A percentile compares a stretch with the other conserved stretches of the same genome.
Conservation (phyloP, 92 coral and sea anemone genomes). For the Palythoa grandis region DNA sequence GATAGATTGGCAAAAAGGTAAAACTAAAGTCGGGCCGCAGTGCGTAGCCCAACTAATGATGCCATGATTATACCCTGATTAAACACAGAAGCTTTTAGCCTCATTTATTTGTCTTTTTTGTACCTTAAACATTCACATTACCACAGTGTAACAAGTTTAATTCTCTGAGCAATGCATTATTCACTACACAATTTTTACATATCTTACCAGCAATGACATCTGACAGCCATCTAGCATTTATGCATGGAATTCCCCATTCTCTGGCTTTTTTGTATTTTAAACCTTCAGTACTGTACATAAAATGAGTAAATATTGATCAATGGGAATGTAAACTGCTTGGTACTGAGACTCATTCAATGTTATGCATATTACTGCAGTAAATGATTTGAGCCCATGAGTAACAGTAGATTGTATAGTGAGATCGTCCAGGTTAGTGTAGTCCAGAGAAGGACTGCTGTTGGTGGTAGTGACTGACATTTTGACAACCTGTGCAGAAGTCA, state of each 20-base stretch:
- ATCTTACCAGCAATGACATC: slow-evolving; percentile 81
- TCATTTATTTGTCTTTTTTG: background rate
- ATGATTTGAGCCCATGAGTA: no score
- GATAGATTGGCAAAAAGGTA: no score
- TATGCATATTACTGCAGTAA: no score
- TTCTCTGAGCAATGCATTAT: background rate
- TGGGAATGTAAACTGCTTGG: background rate
- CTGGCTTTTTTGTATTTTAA: slow-evolving; percentile 82
- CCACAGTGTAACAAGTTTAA: background rate
- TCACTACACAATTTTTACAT: background rate
- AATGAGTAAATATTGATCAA: background rate
- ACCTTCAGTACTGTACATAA: slow-evolving; percentile 63
- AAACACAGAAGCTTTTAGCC: background rate
- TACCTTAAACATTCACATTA: background rate
- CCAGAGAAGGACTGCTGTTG: no score
- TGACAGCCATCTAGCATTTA: slow-evolving; percentile 89
- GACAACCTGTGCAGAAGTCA: no score
- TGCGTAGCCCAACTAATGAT: no score
- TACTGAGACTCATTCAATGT: no score
- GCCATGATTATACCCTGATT: no score
- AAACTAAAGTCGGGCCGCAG: no score
- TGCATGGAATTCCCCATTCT: slow-evolving; percentile 96
- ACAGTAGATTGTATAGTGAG: no score
- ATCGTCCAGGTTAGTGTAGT: no score
- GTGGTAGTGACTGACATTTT: no score